Evolutionary conservation across 2,797 vertebrate species (phyloP).

Genomic region (Odontamblyopus lacepedii): DNA sequence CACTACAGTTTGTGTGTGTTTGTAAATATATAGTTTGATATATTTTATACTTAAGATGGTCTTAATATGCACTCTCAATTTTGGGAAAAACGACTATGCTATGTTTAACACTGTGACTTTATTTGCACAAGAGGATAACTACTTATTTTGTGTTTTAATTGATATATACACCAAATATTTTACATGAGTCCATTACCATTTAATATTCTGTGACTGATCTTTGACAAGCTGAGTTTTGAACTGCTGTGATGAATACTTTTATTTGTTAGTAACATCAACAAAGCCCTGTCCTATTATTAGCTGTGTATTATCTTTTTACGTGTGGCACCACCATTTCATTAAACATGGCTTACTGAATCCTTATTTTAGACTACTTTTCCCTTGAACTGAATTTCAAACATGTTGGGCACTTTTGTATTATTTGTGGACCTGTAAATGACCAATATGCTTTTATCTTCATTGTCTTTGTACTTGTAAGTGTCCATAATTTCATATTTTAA

Average conservation of each 20-base stretch:
- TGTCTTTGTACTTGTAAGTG: not conserved
- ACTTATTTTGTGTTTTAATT: conserved; percentile 17
- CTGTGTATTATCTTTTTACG: conserved; percentile 15
- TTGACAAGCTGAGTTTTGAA: not conserved
- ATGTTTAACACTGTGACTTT: conserved; percentile 37
- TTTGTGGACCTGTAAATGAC: conserved; percentile 4
- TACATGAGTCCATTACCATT: not conserved
- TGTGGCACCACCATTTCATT: conserved; percentile 49
- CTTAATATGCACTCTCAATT: conserved; percentile 37
- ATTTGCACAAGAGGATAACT: conserved; percentile 15
- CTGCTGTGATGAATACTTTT: conserved; percentile 26
- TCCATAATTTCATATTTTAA: conserved; percentile 36
- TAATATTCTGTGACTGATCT: not conserved
- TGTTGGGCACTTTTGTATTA: too few relatives aligned
- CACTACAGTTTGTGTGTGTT: not conserved
- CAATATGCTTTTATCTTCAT: not conserved
- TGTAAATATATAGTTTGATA: conserved; percentile 5
- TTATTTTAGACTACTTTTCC: not conserved
- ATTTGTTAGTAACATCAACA: conserved; percentile 7
- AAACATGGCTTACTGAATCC: not conserved
- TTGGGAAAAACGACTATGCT: conserved; percentile 18
- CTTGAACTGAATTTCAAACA: not conserved
- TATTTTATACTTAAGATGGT: conserved; percentile 26
- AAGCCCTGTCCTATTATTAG: not conserved
- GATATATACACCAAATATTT: not conserved